Percentiles rank a stretch among this genome's conserved stretches.
Conservation (phyloP, 2,797 vertebrate species). For the Toxotes lorentzi region DNA sequence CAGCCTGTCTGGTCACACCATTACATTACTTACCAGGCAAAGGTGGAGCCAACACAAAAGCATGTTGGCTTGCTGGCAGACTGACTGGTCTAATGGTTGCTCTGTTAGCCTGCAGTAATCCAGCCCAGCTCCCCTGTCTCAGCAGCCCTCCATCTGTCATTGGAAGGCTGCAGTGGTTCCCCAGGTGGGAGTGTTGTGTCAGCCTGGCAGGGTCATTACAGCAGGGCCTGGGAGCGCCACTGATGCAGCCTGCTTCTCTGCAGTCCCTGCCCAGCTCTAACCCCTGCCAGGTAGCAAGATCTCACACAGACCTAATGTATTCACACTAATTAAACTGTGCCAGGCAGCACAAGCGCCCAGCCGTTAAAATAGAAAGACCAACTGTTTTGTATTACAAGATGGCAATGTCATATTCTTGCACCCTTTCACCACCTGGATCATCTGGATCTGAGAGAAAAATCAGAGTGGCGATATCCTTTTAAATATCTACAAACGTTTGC, state of each 20-base stretch:
- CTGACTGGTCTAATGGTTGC: conserved; percentile 67
- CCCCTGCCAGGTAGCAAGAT: conserved; percentile 85
- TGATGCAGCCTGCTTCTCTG: conserved; percentile 69
- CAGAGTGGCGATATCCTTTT: conserved; percentile 25
- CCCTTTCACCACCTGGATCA: conserved; percentile 56
- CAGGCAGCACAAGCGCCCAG: conserved; percentile 78
- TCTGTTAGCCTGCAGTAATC: conserved; percentile 73
- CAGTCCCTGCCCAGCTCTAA: conserved; percentile 78
- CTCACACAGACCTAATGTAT: conserved; percentile 85
- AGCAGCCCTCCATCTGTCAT: conserved; percentile 82
- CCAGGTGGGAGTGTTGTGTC: conserved; percentile 76
- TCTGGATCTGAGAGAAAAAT: conserved; percentile 40
- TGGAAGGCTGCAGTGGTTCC: conserved; percentile 74
- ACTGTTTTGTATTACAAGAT: conserved; percentile 72
- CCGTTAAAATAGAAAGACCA: conserved; percentile 79
- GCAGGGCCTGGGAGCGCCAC: conserved; percentile 70
- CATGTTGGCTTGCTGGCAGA: conserved; percentile 62
- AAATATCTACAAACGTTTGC: conserved; percentile 34
- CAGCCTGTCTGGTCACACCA: conserved; percentile 45
- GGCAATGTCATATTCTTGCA: conserved; percentile 60
- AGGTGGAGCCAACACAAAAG: conserved; percentile 73
- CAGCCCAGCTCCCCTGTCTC: conserved; percentile 67
- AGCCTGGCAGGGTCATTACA: conserved; percentile 81
- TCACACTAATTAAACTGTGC: conserved; percentile 87
- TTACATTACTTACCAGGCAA: conserved; percentile 62